Base-by-base conservation (phyloP, 2,888 invertebrate genomes). In the Apamea monoglypha region DNA sequence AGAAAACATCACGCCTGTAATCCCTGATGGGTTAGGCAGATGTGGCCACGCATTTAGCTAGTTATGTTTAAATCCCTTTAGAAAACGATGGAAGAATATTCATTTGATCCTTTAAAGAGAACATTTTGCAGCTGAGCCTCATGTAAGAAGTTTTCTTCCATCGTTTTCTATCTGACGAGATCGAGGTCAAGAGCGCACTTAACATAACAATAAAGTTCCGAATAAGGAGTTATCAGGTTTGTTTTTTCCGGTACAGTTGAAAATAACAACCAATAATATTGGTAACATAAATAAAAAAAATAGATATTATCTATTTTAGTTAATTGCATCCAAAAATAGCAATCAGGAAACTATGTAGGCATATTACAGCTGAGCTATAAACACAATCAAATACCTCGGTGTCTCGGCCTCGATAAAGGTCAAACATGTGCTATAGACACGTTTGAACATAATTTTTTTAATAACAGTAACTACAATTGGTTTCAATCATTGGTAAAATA, bases 311-410 rank as follows among this genome's bases (percentile, higher is more conserved):
- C 21, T 64, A 74, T 61, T 56, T 63, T 50, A 64, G 36, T 71
- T 61, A 73, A 82, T 76, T 76, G 70, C 18, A 72, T 32, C n/a
- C 50, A 61, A 83, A 81, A 81, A 76, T 76, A 82, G 40, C 53
- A 61, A 85, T 61, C 78, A 84, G 87, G 91, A 90, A 90, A 80
- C 70, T 64, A 66, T 73, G 18, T 66, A 69, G 29, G 14, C 25
- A 72, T 25, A 68, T 64, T 81, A 66, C 47, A 71, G 32, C 29
- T n/a, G 10, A 18, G 25, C 71, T 81, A 75, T 79, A 63, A 84
- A 80, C 44, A 83, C 82, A 88, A 89, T 89, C 80, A 84, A 83
- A 83, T 80, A 68, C 59, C 61, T 72, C 21, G 68, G 72, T 74
- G 66, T 40, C 56, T 73, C 47, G 82, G 70, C 84, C 84, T 79